phyloP scores from a whole-genome alignment of 2,113 vertebrate species.

The Cairina moschata region DNA sequence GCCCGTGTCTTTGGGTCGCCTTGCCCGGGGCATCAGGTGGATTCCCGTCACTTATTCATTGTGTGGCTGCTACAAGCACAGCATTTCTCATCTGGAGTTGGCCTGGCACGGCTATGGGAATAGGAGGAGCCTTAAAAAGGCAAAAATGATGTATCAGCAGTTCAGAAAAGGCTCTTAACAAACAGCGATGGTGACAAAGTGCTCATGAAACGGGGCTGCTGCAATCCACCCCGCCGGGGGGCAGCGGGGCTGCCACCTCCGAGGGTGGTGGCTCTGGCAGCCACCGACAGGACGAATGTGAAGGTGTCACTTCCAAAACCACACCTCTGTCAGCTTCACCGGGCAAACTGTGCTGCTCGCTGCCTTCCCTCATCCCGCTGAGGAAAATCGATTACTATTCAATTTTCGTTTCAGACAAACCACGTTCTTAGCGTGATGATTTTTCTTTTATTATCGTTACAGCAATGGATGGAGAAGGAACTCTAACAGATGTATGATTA shows the following conservation, averaged over 20 bases:
- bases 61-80: background rate
- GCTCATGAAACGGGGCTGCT: background rate
- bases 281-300: rapidly evolving
- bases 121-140: background rate
- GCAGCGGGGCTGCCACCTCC: no score
- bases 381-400: conserved; percentile 64
- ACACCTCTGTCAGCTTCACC: background rate
- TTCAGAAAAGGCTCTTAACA: background rate
- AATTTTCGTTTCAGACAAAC: conserved; percentile 71
- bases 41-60: background rate
- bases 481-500: conserved; percentile 80
- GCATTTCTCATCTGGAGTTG: conserved; percentile 23
- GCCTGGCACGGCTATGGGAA: conserved; percentile 1
- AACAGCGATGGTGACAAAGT: background rate
- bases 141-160: conserved; percentile 13
- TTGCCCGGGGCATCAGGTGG: background rate
- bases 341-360: background rate
- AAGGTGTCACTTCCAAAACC: background rate
- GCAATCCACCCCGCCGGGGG: background rate
- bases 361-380: background rate
- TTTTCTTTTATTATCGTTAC: conserved; percentile 66
- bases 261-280: no score
- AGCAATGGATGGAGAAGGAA: conserved; percentile 53
- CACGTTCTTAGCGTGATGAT: conserved; percentile 58
- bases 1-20: background rate